Evolutionary conservation across 2,113 vertebrate species (phyloP).

Genomic region (Tachysurus fulvidraco): DNA sequence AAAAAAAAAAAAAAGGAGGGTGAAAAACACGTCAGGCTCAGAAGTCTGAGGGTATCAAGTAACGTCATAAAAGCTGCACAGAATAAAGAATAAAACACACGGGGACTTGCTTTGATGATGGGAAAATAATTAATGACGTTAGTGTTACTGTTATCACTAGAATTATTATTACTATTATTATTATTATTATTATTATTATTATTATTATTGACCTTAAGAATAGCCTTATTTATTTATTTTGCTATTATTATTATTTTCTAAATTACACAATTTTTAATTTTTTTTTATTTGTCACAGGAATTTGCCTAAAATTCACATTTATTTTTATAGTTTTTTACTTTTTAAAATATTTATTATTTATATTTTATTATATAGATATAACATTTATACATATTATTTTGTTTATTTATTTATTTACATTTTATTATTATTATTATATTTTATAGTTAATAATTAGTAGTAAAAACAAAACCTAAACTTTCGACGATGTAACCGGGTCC

Average conservation of each 20-base stretch:
- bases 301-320: no score
- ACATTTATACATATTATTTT: background rate
- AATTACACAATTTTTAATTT: background rate
- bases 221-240: no score
- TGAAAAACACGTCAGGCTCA: slow-evolving; percentile 10
- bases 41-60: background rate
- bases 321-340: background rate
- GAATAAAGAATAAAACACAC: background rate
- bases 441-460: background rate
- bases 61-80: slow-evolving; percentile 28
- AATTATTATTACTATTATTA: no score
- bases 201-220: no score
- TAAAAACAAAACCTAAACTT: background rate
- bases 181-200: no score
- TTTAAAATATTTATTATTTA: background rate
- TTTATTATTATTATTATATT: no score
- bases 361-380: no score
- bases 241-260: no score
- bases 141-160: no score
- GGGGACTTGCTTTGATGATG: background rate
- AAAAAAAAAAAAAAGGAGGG: background rate
- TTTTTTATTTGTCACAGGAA: background rate
- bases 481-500: no score
- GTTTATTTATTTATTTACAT: background rate
- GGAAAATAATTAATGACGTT: background rate